Percentiles rank a stretch among this genome's conserved stretches.
These are phyloP conservation scores for Drosophila meridiana DNA, from an alignment of 2,888 invertebrate species.

Conservation along the genomic window DNA sequence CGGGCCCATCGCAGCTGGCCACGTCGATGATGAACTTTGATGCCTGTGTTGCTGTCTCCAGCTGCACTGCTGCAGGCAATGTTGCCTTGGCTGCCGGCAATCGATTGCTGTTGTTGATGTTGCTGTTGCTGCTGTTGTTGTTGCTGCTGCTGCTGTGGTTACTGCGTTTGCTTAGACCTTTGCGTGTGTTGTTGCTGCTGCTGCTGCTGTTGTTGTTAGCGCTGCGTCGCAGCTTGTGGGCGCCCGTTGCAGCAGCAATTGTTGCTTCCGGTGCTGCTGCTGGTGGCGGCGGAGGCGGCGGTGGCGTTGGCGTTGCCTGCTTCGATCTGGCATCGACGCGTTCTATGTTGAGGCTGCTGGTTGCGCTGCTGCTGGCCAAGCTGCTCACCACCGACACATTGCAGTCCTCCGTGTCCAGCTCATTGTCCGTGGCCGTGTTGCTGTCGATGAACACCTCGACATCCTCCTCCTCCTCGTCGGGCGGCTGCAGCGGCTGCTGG, in stretches of 20 bases:
- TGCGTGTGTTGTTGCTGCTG: conserved; percentile 19
- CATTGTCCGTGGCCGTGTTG: conserved; percentile 75
- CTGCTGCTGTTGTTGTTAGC: conserved; percentile 1
- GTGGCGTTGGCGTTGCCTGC: conserved; percentile 5
- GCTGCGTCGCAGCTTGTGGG: conserved; percentile 28
- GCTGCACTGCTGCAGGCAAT: conserved; percentile 41
- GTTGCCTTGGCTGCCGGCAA: conserved; percentile 30
- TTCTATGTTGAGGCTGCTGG: conserved; percentile 65
- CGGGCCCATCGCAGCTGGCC: conserved; percentile 97
- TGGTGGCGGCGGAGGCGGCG: background rate
- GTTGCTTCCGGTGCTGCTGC: conserved; percentile 13
- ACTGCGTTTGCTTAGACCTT: conserved; percentile 20
- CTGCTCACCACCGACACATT: conserved; percentile 73
- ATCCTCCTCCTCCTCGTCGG: conserved; percentile 75
- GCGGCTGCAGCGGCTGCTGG: background rate
- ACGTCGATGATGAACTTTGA: conserved; percentile 91
- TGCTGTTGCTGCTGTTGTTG: conserved; percentile 12
- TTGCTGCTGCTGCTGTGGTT: conserved; percentile 1
- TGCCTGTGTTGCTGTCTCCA: conserved; percentile 46
- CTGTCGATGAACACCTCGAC: conserved; percentile 82
- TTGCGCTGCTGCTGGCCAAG: conserved; percentile 68
- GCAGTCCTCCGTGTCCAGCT: conserved; percentile 65
- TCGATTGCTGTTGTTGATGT: conserved; percentile 4
- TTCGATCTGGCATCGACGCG: conserved; percentile 44
- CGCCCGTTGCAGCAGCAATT: conserved; percentile 7